Evolutionary conservation across 2,797 vertebrate species (phyloP), one percentile per base, ranked within the genome.

Genomic region (Phataginus tricuspis): DNA sequence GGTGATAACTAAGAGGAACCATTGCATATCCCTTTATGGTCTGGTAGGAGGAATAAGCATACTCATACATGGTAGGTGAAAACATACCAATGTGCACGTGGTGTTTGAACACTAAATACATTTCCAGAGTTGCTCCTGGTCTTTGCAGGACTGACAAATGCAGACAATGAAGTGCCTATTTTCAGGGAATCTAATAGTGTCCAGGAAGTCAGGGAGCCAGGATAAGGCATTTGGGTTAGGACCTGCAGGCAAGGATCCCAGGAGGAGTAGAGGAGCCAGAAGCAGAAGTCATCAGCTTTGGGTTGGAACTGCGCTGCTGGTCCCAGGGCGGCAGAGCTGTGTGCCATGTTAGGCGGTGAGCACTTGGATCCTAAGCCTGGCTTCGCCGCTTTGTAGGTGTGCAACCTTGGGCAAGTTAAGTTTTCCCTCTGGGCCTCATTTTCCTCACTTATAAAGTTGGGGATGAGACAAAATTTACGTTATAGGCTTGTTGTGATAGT

Each of bases 61-160:
- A 45, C 53, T n/a, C 59, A 51, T 84, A 83, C 0, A 16, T 45
- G 66, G 29, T 42, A 53, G 84, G 59, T 95, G 64, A 80, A 96
- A 91, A 86, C 7, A 69, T 49, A 90, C 11, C 9, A 45, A 18
- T 29, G 23, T 69, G 31, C 57, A 69, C 0, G 2, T 88, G 66
- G 55, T 75, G 31, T 84, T 66, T 84, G 23, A 84, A 25, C 8
- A 68, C 45, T 69, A 86, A 95, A 69, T 49, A 27, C 18, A 34
- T 92, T 93, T 96, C 31, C 42, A 94, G 75, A 90, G 53, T 87
- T 83, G 64, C n/a, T 93, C 61, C 78, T 89, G 51, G 71, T 39
- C n/a, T 51, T 96, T 86, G 45, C 45, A 84, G 45, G 16, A 74
- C 14, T 72, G 37, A 90, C 14, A 71, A 92, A 90, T 78, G 18